Percentiles rank a stretch among this genome's conserved stretches.
Evolutionary conservation across 2,797 vertebrate genomes (phyloP).

Genomic region (Coluber constrictor): DNA sequence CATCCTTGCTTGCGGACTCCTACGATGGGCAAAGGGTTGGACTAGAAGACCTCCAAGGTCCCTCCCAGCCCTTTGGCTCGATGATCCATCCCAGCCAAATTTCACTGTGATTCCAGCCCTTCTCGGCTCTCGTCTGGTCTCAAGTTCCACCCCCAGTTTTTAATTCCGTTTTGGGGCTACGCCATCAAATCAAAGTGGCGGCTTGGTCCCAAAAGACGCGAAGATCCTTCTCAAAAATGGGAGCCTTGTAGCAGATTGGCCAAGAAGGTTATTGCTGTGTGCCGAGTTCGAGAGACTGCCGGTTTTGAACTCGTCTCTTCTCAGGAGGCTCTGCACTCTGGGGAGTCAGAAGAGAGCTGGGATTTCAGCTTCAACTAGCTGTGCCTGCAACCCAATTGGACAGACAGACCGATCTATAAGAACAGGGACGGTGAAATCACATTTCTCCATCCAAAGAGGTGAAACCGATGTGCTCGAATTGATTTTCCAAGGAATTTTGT

Average conservation of each 20-base stretch:
- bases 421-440: too few species aligned
- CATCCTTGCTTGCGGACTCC: background rate
- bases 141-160: background rate
- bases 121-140: too few species aligned
- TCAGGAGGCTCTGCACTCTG: background rate
- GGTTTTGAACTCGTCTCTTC: background rate
- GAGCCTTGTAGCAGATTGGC: background rate
- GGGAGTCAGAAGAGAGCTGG: background rate
- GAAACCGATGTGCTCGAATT: too few species aligned
- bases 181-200: slow-evolving; percentile 22
- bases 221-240: accelerated
- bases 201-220: background rate
- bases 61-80: background rate
- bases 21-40: background rate
- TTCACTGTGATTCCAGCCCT: background rate
- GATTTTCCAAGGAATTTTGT: background rate
- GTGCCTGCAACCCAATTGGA: background rate
- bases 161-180: background rate
- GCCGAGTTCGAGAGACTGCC: accelerated
- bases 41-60: background rate
- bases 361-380: background rate
- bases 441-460: background rate
- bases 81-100: background rate
- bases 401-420: too few species aligned
- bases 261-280: background rate